Evolutionary conservation across 2,797 vertebrate genomes (phyloP).

Genomic region (Microcaecilia unicolor): DNA sequence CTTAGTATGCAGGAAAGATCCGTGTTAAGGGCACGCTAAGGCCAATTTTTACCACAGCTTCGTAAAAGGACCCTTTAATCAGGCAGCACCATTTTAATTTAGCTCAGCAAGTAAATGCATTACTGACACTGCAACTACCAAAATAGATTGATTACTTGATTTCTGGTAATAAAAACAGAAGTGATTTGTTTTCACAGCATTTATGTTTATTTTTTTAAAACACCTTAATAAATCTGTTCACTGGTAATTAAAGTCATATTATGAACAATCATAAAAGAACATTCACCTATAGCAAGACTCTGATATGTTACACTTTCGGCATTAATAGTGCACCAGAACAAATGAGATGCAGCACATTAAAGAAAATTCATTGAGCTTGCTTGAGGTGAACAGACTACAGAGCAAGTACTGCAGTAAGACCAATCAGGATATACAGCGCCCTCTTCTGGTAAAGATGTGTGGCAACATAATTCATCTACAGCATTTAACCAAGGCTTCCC

Average conservation of each 20-base stretch:
- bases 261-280: slow-evolving; percentile 27
- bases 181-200: slow-evolving; percentile 8
- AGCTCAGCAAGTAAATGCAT: too few relatives aligned
- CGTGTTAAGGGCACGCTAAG: too few relatives aligned
- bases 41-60: too few relatives aligned
- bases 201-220: slow-evolving; percentile 25
- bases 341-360: not conserved
- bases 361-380: slow-evolving; percentile 1
- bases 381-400: too few relatives aligned
- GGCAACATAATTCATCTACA: slow-evolving; percentile 1
- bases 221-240: slow-evolving; percentile 18
- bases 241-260: slow-evolving; percentile 14
- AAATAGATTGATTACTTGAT: not conserved
- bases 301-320: not conserved
- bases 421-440: slow-evolving; percentile 19
- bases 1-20: too few relatives aligned
- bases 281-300: not conserved
- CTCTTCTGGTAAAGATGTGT: slow-evolving; percentile 35
- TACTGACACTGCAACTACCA: too few relatives aligned
- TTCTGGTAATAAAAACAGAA: not conserved
- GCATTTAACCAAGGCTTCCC: too few relatives aligned
- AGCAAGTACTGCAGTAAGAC: not conserved
- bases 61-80: too few relatives aligned
- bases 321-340: slow-evolving; percentile 5
- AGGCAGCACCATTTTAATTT: too few relatives aligned